Conservation (phyloP, 2,113 vertebrate species). For the Australoheros scitulus region DNA sequence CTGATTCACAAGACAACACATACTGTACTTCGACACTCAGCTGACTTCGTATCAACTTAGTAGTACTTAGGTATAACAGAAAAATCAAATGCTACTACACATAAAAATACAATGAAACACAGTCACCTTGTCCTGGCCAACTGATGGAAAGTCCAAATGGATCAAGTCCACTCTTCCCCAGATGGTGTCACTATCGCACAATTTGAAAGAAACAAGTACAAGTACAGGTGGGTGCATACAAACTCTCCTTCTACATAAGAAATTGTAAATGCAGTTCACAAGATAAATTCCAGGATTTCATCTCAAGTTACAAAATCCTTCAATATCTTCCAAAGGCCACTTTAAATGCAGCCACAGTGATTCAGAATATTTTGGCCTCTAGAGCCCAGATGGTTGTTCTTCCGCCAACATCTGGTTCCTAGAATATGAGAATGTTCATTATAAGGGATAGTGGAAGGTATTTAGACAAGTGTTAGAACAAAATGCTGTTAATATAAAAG, state of each 20-base stretch:
- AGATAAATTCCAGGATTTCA: not conserved
- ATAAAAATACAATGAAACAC: not conserved
- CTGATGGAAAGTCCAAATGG: not conserved
- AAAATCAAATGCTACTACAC: not conserved
- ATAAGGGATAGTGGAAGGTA: not conserved
- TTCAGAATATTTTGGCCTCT: not conserved
- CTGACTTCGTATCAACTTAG: not conserved
- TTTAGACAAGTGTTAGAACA: not conserved
- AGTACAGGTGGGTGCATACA: not conserved
- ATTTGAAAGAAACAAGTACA: not conserved
- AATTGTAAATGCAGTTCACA: not conserved
- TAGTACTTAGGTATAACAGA: not conserved
- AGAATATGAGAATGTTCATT: not conserved
- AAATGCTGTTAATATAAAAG: not conserved
- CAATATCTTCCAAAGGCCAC: not conserved
- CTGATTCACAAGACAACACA: not conserved
- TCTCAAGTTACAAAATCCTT: not conserved
- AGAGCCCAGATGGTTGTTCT: not conserved
- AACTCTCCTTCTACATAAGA: not conserved
- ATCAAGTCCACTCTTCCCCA: constrained; percentile 5
- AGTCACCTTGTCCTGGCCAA: not conserved
- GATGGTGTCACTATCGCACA: constrained; percentile 39
- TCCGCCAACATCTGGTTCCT: not conserved
- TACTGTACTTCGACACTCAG: not conserved
- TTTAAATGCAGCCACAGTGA: not conserved